Evolutionary conservation across 2,797 vertebrate genomes (phyloP).

Genomic region (Poeciliopsis presidionis): DNA sequence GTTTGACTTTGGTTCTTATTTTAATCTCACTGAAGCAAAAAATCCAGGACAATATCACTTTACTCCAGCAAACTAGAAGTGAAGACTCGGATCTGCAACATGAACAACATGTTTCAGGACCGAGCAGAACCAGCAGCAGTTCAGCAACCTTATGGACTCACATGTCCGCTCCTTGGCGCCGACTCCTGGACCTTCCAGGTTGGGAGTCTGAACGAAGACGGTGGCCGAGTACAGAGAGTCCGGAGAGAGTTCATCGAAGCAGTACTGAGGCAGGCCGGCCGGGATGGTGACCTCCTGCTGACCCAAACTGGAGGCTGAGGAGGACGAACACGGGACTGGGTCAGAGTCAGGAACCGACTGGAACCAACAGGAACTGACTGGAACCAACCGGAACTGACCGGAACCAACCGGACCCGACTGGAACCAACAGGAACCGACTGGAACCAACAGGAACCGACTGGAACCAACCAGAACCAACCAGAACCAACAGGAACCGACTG

Average conservation of each 20-base stretch:
- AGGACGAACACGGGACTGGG: neutral
- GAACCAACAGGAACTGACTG: no score
- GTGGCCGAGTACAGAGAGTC: constrained; percentile 88
- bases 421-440: no score
- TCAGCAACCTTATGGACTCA: constrained; percentile 63
- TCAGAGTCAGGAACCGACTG: neutral
- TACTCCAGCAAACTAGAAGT: neutral
- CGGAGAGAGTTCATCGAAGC: constrained; percentile 90
- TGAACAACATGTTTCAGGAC: neutral
- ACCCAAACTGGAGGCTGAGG: constrained; percentile 78
- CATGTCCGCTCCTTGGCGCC: constrained; percentile 86
- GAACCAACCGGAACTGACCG: fast-evolving
- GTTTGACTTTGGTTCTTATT: neutral
- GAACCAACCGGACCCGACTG: fast-evolving
- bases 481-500: fast-evolving
- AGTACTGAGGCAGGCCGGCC: constrained; percentile 89
- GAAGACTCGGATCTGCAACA: neutral
- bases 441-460: fast-evolving
- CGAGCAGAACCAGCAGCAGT: neutral
- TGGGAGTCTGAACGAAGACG: constrained; percentile 93
- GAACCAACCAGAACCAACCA: fast-evolving
- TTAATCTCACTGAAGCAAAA: no score
- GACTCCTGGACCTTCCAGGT: constrained; percentile 93
- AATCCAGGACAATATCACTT: no score
- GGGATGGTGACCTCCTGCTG: constrained; percentile 95